Percentiles rank a stretch among this genome's conserved stretches.
These are phyloP conservation scores for Brevipalpus yothersi DNA, from an alignment of 1,140 invertebrate genomes.

Conservation along the genomic window DNA sequence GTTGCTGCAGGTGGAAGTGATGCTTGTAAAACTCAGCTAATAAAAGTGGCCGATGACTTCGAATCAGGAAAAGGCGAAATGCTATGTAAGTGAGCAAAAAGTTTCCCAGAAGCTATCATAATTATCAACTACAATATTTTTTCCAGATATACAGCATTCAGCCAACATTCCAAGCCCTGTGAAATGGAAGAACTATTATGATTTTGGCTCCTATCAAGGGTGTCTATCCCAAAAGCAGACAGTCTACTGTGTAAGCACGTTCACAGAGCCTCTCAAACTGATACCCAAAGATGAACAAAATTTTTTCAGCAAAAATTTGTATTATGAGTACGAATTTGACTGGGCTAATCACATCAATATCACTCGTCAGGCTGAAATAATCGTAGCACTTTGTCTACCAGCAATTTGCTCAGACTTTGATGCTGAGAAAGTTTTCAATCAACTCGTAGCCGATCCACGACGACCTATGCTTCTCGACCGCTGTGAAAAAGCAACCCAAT, in stretches of 20 bases:
- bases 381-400: background rate
- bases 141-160: too few species aligned
- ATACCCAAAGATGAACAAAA: background rate
- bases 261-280: background rate
- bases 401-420: background rate
- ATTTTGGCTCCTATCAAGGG: background rate
- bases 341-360: background rate
- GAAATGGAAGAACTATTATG: background rate
- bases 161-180: too few species aligned
- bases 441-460: background rate
- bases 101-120: too few species aligned
- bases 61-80: too few species aligned
- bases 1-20: too few species aligned
- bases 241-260: background rate
- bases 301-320: background rate
- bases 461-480: background rate
- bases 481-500: background rate
- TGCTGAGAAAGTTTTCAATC: background rate
- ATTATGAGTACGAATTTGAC: background rate
- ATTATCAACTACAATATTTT: too few species aligned
- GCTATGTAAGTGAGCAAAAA: too few species aligned
- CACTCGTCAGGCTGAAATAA: background rate
- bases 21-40: too few species aligned
- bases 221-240: background rate
- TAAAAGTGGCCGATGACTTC: too few species aligned